phyloP scores from a whole-genome alignment of 2,888 invertebrate species.

The Fabriciana adippe region DNA sequence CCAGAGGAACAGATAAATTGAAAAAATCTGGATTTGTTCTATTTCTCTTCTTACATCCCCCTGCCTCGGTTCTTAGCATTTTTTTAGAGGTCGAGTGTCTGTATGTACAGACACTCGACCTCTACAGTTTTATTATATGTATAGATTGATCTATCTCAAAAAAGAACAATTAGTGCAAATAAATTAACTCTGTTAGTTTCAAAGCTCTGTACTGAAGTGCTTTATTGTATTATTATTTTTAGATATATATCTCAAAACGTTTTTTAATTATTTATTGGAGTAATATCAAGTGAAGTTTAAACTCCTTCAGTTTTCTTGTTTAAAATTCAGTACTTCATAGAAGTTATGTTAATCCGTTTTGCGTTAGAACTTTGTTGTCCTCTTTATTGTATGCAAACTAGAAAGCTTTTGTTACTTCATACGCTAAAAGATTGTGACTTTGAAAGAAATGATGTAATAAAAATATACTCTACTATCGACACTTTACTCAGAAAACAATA shows the following conservation, averaged over 20 bases:
- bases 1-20: too few species aligned
- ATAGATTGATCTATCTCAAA: too few species aligned
- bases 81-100: too few species aligned
- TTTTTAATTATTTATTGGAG: conserved; percentile 8
- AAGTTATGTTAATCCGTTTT: conserved; percentile 21
- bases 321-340: conserved; percentile 23
- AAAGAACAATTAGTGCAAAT: too few species aligned
- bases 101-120: too few species aligned
- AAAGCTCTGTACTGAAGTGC: background rate
- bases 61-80: too few species aligned
- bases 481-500: too few species aligned
- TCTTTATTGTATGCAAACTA: conserved; percentile 15
- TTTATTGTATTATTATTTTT: background rate
- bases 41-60: too few species aligned
- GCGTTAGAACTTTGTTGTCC: conserved; percentile 19
- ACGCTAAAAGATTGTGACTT: background rate
- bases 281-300: conserved; percentile 2
- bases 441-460: conserved; percentile 4
- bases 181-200: too few species aligned
- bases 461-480: background rate
- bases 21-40: too few species aligned
- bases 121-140: too few species aligned
- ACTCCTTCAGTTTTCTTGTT: conserved; percentile 5
- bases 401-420: conserved; percentile 15
- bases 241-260: background rate